phyloP scores from a whole-genome alignment of 2,888 invertebrate species.

The Azorinus chamasolen region DNA sequence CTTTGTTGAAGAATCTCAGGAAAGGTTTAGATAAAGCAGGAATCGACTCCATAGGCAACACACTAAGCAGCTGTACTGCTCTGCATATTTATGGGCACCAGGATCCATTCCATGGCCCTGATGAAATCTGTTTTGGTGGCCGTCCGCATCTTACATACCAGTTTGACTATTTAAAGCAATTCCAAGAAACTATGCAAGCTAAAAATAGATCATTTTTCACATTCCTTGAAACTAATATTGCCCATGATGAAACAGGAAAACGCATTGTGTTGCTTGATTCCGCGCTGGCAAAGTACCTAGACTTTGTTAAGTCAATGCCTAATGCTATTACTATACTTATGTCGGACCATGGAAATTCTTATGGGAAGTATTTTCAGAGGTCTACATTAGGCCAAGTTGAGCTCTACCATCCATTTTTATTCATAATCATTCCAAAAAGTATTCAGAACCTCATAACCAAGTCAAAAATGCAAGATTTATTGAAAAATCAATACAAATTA shows the following conservation, averaged over 20 bases:
- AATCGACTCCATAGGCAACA: constrained; percentile 72
- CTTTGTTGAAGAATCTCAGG: constrained; percentile 67
- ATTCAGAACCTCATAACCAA: constrained; percentile 63
- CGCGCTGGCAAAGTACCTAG: constrained; percentile 65
- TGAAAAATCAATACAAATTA: constrained; percentile 70
- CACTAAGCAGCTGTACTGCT: constrained; percentile 74
- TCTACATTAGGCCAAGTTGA: constrained; percentile 73
- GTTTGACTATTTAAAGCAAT: constrained; percentile 70
- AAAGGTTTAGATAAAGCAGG: constrained; percentile 60
- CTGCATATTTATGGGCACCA: constrained; percentile 63
- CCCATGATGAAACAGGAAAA: constrained; percentile 75
- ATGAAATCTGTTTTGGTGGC: constrained; percentile 77
- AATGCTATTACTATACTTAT: constrained; percentile 77
- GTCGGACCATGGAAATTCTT: constrained; percentile 81
- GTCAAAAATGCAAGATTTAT: constrained; percentile 54
- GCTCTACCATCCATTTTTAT: constrained; percentile 76
- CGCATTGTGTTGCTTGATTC: constrained; percentile 75
- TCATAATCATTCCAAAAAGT: constrained; percentile 71
- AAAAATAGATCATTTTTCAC: constrained; percentile 64
- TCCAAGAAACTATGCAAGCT: constrained; percentile 53
- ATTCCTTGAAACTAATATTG: constrained; percentile 72
- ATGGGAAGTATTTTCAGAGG: constrained; percentile 72
- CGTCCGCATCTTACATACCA: constrained; percentile 76
- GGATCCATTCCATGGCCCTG: constrained; percentile 77
- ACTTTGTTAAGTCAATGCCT: constrained; percentile 35